Conservation (phyloP, 2,888 invertebrate species). For the Drosophila hamatofila region DNA sequence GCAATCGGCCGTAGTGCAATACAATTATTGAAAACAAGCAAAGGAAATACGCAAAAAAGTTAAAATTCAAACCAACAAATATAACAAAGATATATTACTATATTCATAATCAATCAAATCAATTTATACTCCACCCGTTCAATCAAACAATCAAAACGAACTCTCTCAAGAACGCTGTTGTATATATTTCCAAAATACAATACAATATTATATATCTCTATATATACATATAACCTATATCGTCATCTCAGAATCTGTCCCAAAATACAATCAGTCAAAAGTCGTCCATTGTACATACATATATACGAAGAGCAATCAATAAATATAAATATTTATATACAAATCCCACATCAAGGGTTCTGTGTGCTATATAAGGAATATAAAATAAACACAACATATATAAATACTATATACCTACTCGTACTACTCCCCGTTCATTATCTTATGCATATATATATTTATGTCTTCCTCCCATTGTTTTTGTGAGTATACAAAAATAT, state of each 20-base stretch:
- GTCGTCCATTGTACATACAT: conserved; percentile 65
- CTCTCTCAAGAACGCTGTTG: conserved; percentile 74
- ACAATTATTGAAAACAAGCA: conserved; percentile 46
- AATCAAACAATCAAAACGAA: conserved; percentile 34
- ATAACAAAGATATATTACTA: conserved; percentile 37
- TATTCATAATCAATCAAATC: conserved; percentile 27
- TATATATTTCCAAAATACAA: conserved; percentile 75
- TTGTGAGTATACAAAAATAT: conserved; percentile 80
- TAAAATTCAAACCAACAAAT: conserved; percentile 65
- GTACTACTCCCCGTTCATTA: conserved; percentile 75
- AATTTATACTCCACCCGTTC: conserved; percentile 20
- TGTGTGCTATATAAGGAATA: conserved; percentile 51
- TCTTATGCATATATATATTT: conserved; percentile 74
- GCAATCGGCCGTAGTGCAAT: conserved; percentile 53
- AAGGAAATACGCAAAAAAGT: conserved; percentile 74
- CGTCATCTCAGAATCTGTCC: conserved; percentile 25
- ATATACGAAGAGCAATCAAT: conserved; percentile 46
- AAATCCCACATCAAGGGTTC: conserved; percentile 37
- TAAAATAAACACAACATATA: conserved; percentile 27
- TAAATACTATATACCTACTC: conserved; percentile 45
- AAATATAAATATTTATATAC: conserved; percentile 14
- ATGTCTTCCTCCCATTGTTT: conserved; percentile 75
- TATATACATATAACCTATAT: conserved; percentile 18
- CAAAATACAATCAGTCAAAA: conserved; percentile 37
- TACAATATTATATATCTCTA: conserved; percentile 34